phyloP scores from a whole-genome alignment of 2,113 vertebrate species.

The Carassius gibelio region DNA sequence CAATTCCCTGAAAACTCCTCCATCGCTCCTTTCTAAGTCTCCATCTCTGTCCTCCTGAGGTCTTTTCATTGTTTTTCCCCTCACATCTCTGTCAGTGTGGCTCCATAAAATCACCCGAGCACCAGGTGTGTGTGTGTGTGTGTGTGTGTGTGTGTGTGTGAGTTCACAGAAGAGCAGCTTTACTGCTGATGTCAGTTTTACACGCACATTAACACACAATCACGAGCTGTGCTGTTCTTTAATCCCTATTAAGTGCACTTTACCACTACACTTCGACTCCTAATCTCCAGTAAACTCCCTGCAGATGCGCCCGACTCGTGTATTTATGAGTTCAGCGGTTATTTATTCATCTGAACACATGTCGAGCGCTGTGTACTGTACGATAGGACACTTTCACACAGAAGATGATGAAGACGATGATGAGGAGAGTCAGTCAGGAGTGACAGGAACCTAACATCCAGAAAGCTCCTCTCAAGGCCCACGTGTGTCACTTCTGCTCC shows the following conservation, averaged over 20 bases:
- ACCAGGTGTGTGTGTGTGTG: constrained; percentile 6
- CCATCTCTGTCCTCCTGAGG: background rate
- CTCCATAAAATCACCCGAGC: background rate
- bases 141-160: background rate
- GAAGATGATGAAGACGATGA: background rate
- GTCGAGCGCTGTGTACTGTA: background rate
- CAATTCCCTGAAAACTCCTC: background rate
- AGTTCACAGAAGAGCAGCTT: background rate
- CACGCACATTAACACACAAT: constrained; percentile 21
- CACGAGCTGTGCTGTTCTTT: constrained; percentile 24
- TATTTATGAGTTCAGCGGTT: constrained; percentile 19
- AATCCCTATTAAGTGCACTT: constrained; percentile 39
- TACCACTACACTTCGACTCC: background rate
- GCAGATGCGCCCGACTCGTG: background rate
- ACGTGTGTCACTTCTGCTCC: background rate
- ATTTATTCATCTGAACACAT: constrained; percentile 20
- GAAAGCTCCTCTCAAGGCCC: background rate
- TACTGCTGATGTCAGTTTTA: constrained; percentile 20
- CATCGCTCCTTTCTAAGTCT: background rate
- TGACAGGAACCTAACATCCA: background rate
- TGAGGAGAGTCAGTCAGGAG: constrained; percentile 15
- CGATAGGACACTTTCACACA: background rate
- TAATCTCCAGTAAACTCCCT: constrained; percentile 11
- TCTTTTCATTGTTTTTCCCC: constrained; percentile 8
- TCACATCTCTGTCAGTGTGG: constrained; percentile 8